A percentile compares a stretch with the other conserved stretches of the same genome.
These are phyloP conservation scores for Coremacera marginata DNA, from an alignment of 2,888 invertebrate species.

Conservation along the genomic window DNA sequence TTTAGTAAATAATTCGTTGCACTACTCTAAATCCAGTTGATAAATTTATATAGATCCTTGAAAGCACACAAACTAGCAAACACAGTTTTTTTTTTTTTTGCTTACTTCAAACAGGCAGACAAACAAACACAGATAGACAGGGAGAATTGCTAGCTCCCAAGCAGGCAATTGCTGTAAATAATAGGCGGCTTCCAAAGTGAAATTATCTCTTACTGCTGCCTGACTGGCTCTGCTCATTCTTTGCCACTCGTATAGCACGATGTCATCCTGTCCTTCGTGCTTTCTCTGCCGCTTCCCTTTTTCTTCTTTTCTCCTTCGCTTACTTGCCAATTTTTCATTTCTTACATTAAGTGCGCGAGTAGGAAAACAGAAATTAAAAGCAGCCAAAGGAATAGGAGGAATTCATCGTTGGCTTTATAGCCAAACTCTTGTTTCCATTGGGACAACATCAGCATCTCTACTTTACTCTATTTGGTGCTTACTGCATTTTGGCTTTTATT, in stretches of 20 bases:
- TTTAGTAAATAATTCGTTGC: background rate
- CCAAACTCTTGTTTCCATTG: slow-evolving; percentile 2
- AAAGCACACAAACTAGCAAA: background rate
- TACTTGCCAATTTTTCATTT: background rate
- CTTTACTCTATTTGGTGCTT: background rate
- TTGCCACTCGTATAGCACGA: background rate
- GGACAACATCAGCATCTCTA: background rate
- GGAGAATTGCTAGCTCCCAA: background rate
- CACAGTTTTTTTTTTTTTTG: too few relatives aligned
- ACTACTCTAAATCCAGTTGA: background rate
- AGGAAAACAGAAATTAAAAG: slow-evolving; percentile 11
- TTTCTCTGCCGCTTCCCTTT: background rate
- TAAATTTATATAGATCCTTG: slow-evolving; percentile 8
- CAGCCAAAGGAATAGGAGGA: slow-evolving; percentile 5
- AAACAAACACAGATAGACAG: background rate
- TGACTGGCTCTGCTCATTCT: background rate
- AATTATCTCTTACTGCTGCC: slow-evolving; percentile 1
- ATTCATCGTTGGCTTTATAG: background rate
- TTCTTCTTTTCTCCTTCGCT: background rate
- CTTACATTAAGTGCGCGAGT: background rate
- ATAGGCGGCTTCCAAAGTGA: slow-evolving; percentile 4
- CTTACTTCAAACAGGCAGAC: background rate
- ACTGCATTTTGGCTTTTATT: background rate
- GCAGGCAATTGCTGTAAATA: slow-evolving; percentile 16
- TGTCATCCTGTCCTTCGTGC: background rate